phyloP scores from a whole-genome alignment of 2,113 vertebrate species.

The Cyprichromis sp. region DNA sequence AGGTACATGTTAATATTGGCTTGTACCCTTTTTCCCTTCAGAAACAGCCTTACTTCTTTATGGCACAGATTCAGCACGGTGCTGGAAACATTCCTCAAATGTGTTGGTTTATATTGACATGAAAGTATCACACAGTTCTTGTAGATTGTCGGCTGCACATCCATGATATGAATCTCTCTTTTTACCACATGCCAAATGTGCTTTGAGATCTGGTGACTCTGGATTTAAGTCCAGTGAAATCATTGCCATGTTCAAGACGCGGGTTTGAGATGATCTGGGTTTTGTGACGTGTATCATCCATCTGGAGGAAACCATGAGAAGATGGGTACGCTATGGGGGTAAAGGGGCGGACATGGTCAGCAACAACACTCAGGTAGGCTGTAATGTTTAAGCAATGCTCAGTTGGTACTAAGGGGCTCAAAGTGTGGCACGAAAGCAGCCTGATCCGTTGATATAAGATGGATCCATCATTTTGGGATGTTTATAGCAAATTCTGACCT shows the following conservation, averaged over 20 bases:
- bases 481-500: not conserved
- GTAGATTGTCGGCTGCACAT: not conserved
- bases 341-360: not conserved
- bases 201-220: not conserved
- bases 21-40: not conserved
- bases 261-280: not conserved
- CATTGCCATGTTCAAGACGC: not conserved
- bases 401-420: not conserved
- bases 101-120: not conserved
- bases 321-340: not conserved
- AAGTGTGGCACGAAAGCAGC: not conserved
- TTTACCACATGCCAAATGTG: not conserved
- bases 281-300: not conserved
- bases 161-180: not conserved
- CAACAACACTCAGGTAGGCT: not conserved
- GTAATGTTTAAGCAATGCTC: not conserved
- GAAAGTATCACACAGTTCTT: not conserved
- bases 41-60: not conserved
- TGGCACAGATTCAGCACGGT: not conserved
- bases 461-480: not conserved
- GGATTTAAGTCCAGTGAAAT: not conserved
- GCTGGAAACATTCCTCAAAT: not conserved
- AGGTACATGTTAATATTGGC: not conserved
- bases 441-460: not conserved
- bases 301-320: not conserved